Base-by-base conservation (phyloP, 2,888 invertebrate genomes). In the Eristalis arbustorum region DNA sequence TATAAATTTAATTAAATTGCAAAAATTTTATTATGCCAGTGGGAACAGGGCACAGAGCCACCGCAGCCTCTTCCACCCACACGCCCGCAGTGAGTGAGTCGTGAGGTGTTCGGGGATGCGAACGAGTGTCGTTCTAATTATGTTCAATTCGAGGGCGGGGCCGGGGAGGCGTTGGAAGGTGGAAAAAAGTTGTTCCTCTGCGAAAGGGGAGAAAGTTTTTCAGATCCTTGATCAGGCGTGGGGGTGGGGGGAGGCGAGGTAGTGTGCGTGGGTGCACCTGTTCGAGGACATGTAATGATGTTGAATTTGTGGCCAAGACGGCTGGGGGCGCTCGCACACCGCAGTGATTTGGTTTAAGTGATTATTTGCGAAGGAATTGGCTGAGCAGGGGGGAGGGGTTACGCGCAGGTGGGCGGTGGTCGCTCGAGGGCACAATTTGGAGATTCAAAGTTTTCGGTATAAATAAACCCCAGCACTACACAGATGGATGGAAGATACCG, bases 1-100 rank as follows among this genome's bases (percentile, higher is more conserved):
- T 73, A 85, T 85, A 85, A 85, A 85, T 81, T 85, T 85, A 85
- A 85, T 85, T 85, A 85, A 85, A 85, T 85, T 85, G 84, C 73
- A 77, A 77, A 79, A 81, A 77, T 81, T 81, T 76, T 81, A 85
- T 74, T 85, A 81, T 25, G 77, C 84, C 84, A 57, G 64, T 73
- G 84, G 84, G 84, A 68, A 81, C 37, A 77, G 49, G 18, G 49
- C 49, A 18, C 18, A 8, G 49, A 31, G 11, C 40, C 37, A 37
- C 22, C 23, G 37, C 64, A 59, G 23, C 57, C 69, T 49, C 18
- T 18, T 18, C 42, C 42, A 72, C 72, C 31, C 34, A 40, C 62
- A 59, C 56, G 10, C 56, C 10, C 68, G 42, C 11, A 18, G 18
- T 22, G 31, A 22, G n/a, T 10, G n/a, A 11, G 10, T 5, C 42